phyloP scores from a whole-genome alignment of 2,888 invertebrate genomes.

The Bombylius discolor region DNA sequence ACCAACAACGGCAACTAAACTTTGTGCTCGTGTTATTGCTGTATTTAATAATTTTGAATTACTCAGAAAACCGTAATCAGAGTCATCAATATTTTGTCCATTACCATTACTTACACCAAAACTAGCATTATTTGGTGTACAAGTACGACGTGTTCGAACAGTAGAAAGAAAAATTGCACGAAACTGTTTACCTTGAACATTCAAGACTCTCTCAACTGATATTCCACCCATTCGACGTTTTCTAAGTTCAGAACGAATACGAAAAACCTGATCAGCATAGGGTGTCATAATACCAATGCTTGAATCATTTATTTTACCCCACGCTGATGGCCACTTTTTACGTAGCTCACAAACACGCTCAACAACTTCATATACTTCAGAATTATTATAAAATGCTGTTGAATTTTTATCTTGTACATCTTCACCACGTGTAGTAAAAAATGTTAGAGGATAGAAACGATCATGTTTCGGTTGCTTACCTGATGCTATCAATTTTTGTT shows the following conservation, averaged over 20 bases:
- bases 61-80: constrained; percentile 70
- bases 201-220: constrained; percentile 68
- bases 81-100: constrained; percentile 38
- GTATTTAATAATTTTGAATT: constrained; percentile 72
- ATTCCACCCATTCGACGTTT: constrained; percentile 60
- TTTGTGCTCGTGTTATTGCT: constrained; percentile 69
- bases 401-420: constrained; percentile 66
- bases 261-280: constrained; percentile 61
- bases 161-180: constrained; percentile 69
- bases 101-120: constrained; percentile 16
- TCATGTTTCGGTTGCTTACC: constrained; percentile 58
- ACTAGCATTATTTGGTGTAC: constrained; percentile 36
- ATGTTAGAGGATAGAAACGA: constrained; percentile 59
- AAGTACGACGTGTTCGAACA: constrained; percentile 56
- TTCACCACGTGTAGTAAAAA: constrained; percentile 66
- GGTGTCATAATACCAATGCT: constrained; percentile 77
- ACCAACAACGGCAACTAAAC: constrained; percentile 69
- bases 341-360: constrained; percentile 59
- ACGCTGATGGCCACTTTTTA: constrained; percentile 58
- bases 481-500: constrained; percentile 58
- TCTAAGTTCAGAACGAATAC: constrained; percentile 61
- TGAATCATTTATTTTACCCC: constrained; percentile 62
- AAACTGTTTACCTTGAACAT: constrained; percentile 81
- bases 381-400: constrained; percentile 70
- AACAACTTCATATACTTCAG: constrained; percentile 68